Evolutionary conservation across 2,888 invertebrate genomes (phyloP).

Genomic region (Eurois occulta): DNA sequence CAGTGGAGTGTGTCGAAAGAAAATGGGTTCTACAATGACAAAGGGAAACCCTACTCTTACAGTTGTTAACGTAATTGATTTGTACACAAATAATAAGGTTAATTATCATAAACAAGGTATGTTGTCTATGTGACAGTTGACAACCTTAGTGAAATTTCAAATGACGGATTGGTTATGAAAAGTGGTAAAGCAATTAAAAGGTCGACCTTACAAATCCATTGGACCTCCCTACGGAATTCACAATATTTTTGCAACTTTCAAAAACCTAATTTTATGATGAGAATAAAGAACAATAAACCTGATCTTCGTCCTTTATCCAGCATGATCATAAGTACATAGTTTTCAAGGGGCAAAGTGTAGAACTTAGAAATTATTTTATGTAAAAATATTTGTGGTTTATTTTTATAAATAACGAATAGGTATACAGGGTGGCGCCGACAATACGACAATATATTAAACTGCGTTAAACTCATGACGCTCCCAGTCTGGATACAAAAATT

Average conservation of each 20-base stretch:
- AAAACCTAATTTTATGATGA: neutral
- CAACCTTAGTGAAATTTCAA: neutral
- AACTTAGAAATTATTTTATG: neutral
- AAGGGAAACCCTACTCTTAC: neutral
- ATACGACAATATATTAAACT: too few relatives aligned
- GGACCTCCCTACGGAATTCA: neutral
- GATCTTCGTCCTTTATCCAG: neutral
- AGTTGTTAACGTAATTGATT: neutral
- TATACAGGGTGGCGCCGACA: neutral
- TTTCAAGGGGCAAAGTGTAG: neutral
- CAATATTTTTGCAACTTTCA: neutral
- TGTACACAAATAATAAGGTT: neutral
- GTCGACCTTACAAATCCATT: neutral
- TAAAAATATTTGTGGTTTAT: neutral
- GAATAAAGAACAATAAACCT: conserved; percentile 17
- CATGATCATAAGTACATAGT: conserved; percentile 12
- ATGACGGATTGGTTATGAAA: neutral
- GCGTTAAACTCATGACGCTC: too few relatives aligned
- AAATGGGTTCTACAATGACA: neutral
- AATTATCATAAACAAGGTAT: neutral
- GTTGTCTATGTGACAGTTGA: neutral
- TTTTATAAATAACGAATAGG: neutral
- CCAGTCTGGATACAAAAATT: too few relatives aligned
- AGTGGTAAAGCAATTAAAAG: too few relatives aligned
- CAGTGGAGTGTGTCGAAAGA: conserved; percentile 16